Percentiles rank a stretch among this genome's conserved stretches.
phyloP scores from a whole-genome alignment of 2,113 vertebrate genomes.

The Charadrius vociferus region DNA sequence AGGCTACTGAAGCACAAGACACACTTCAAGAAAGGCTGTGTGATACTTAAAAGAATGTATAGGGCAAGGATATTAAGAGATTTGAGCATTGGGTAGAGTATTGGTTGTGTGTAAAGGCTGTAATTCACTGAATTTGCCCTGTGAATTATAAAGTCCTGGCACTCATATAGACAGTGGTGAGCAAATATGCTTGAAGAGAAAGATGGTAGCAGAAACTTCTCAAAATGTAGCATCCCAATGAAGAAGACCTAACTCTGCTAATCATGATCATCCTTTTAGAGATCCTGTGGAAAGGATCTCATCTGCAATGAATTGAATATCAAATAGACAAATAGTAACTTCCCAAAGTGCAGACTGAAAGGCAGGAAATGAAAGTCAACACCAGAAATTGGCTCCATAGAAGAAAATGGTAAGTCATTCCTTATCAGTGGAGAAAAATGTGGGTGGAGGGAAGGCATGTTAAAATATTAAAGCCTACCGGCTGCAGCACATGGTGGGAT shows the following conservation, averaged over 20 bases:
- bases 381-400: background rate
- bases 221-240: background rate
- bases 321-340: background rate
- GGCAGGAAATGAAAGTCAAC: background rate
- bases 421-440: background rate
- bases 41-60: background rate
- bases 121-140: rapidly evolving
- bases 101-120: background rate
- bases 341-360: background rate
- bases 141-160: background rate
- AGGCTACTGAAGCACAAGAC: background rate
- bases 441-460: background rate
- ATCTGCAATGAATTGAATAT: background rate
- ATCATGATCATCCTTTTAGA: background rate
- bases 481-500: background rate
- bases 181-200: background rate
- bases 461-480: background rate
- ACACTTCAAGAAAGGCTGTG: background rate
- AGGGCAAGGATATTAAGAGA: background rate
- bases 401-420: background rate
- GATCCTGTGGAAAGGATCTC: background rate
- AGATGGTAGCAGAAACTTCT: background rate
- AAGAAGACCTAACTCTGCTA: background rate
- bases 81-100: background rate
- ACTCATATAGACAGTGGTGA: background rate